A percentile compares a stretch with the other conserved stretches of the same genome.
phyloP scores from a whole-genome alignment of 2,797 vertebrate genomes.

The Enteromius fasciolatus region DNA sequence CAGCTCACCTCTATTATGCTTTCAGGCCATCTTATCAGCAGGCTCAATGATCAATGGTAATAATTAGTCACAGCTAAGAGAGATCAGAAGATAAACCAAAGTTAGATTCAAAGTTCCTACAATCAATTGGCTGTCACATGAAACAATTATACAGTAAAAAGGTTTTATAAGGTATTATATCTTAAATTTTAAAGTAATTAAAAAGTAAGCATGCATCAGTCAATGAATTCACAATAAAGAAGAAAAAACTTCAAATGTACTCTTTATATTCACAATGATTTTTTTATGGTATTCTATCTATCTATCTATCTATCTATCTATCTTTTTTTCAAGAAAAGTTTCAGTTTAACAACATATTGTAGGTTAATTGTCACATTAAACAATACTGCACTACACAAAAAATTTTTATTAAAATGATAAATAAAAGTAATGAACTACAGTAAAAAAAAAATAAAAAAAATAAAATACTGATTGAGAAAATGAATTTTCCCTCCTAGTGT shows the following conservation, averaged over 20 bases:
- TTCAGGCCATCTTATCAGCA: slow-evolving; percentile 19
- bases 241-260: not conserved
- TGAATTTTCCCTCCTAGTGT: not conserved
- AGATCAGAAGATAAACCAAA: slow-evolving; percentile 10
- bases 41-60: slow-evolving; percentile 38
- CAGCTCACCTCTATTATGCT: slow-evolving; percentile 33
- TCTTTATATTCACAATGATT: not conserved
- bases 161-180: not conserved
- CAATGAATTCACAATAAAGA: not conserved
- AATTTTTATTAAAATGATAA: not conserved
- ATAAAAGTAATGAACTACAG: not conserved
- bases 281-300: not conserved
- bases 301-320: no score
- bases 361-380: not conserved
- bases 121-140: not conserved
- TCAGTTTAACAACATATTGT: slow-evolving; percentile 4
- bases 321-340: not conserved
- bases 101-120: slow-evolving; percentile 7
- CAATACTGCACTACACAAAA: not conserved
- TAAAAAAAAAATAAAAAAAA: no score
- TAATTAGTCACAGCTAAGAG: slow-evolving; percentile 25
- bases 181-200: not conserved
- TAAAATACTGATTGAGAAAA: not conserved
- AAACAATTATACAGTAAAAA: not conserved
- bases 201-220: not conserved